These are phyloP conservation scores for Orchesellides sinensis DNA, from an alignment of 2,888 invertebrate species.

Conservation along the genomic window DNA sequence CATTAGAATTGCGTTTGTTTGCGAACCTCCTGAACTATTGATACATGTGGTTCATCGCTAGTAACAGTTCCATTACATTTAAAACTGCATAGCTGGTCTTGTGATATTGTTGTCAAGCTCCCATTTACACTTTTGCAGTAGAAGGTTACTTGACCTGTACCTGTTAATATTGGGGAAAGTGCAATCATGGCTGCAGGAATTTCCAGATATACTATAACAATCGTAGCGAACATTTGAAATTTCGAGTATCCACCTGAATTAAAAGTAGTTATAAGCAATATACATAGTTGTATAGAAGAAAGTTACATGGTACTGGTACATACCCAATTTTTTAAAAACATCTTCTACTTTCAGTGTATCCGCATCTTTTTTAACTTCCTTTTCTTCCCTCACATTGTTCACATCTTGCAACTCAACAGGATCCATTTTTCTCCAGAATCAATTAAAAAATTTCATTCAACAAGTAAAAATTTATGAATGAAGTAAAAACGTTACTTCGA, in stretches of 20 bases:
- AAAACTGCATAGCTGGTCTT: conserved; percentile 38
- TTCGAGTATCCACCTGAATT: conserved; percentile 59
- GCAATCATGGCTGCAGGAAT: conserved; percentile 63
- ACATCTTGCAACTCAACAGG: too few relatives aligned
- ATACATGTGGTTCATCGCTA: conserved; percentile 45
- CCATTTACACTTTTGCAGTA: conserved; percentile 28
- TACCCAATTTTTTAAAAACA: conserved; percentile 65
- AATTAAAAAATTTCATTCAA: too few relatives aligned
- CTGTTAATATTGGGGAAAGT: conserved; percentile 61
- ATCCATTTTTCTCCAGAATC: neutral
- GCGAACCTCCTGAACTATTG: conserved; percentile 70
- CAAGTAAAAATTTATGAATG: neutral
- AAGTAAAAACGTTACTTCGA: too few relatives aligned
- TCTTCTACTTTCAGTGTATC: conserved; percentile 61
- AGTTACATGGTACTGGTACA: neutral
- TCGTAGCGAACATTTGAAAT: conserved; percentile 63
- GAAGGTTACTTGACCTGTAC: conserved; percentile 56
- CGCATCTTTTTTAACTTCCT: neutral
- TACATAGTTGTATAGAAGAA: neutral
- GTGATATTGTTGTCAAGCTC: conserved; percentile 20
- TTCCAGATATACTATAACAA: conserved; percentile 54
- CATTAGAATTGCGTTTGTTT: neutral
- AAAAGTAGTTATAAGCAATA: neutral
- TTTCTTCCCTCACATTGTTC: neutral
- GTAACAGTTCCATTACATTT: conserved; percentile 36